A percentile compares a stretch with the other conserved stretches of the same genome.
Conservation (phyloP, 2,113 vertebrate genomes). For the Lamprotornis superbus region DNA sequence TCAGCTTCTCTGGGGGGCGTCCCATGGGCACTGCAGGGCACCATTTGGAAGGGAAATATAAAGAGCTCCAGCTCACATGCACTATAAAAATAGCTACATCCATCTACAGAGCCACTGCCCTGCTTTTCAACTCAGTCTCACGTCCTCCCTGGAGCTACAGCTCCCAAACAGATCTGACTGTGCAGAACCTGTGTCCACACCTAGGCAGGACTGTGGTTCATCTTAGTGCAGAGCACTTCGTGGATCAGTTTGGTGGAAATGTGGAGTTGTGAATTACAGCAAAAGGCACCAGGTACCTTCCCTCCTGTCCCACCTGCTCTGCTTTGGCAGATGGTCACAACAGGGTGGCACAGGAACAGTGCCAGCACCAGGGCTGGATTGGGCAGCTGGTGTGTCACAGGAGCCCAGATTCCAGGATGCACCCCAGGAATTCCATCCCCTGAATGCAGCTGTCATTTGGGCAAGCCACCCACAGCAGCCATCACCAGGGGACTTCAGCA, state of each 20-base stretch:
- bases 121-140: background rate
- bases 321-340: background rate
- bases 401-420: background rate
- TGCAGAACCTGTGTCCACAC: background rate
- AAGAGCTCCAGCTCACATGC: background rate
- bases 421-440: background rate
- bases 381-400: background rate
- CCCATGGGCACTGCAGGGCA: background rate
- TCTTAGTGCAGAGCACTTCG: background rate
- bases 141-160: background rate
- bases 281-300: background rate
- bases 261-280: background rate
- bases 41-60: background rate
- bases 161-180: background rate
- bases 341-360: background rate
- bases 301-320: background rate
- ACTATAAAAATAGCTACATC: background rate
- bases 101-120: background rate
- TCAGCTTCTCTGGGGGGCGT: background rate
- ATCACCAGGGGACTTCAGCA: background rate
- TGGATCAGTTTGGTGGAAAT: background rate
- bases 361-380: rapidly evolving
- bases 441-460: background rate
- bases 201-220: background rate
- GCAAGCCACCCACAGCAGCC: background rate